Conservation (phyloP, 2,797 vertebrate genomes). For the Argyrosomus regius region DNA sequence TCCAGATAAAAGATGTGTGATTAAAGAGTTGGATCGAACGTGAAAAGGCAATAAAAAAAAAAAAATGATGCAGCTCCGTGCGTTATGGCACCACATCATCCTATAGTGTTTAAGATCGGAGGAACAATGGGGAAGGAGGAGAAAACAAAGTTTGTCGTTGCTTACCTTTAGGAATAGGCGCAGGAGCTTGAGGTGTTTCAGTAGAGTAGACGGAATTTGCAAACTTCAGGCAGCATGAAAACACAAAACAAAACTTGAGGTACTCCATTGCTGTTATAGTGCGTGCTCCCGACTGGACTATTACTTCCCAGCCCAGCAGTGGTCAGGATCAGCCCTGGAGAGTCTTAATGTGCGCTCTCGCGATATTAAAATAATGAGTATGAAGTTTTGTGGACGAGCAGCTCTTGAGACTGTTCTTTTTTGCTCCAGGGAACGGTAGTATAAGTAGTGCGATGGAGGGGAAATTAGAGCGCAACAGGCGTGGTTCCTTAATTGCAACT, state of each 20-base stretch:
- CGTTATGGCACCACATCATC: no score
- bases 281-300: constrained; percentile 39
- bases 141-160: not conserved
- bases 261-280: constrained; percentile 76
- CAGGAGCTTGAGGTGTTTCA: constrained; percentile 58
- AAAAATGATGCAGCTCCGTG: not conserved
- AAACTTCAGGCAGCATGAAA: constrained; percentile 72
- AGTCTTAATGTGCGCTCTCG: constrained; percentile 60
- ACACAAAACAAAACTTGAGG: constrained; percentile 67
- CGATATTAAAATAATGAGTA: constrained; percentile 65
- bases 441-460: constrained; percentile 55
- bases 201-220: constrained; percentile 50
- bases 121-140: not conserved
- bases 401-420: constrained; percentile 7
- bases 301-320: constrained; percentile 40
- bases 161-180: constrained; percentile 81
- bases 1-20: not conserved
- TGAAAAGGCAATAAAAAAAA: not conserved
- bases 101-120: not conserved
- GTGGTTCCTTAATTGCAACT: constrained; percentile 76
- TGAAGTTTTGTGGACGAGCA: constrained; percentile 19
- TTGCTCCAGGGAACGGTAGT: constrained; percentile 22
- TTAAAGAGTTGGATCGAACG: not conserved
- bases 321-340: constrained; percentile 51
- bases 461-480: constrained; percentile 65